Evolutionary conservation across 2,888 invertebrate species (phyloP).

Genomic region (Sphaeridia pumilis): DNA sequence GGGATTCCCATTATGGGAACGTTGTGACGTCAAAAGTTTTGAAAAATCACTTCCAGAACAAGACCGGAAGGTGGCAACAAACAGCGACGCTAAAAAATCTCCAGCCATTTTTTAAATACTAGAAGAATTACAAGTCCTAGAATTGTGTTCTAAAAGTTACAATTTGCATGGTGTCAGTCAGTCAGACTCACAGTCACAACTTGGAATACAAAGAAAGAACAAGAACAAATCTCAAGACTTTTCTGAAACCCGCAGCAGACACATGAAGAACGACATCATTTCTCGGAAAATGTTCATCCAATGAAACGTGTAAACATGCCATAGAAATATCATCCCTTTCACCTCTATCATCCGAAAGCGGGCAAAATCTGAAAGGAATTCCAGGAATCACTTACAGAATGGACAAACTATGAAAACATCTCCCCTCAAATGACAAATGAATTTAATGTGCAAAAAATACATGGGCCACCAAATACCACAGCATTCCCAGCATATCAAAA

Average conservation of each 20-base stretch:
- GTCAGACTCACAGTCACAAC: no score
- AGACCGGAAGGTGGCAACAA: constrained; percentile 2
- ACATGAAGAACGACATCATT: background rate
- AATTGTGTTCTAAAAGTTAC: no score
- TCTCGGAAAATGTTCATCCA: background rate
- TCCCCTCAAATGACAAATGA: constrained; percentile 19
- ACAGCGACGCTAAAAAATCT: background rate
- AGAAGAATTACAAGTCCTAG: no score
- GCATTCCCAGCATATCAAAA: no score
- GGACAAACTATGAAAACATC: constrained; percentile 19
- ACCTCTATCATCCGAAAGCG: background rate
- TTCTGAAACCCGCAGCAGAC: constrained; percentile 1
- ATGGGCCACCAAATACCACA: constrained; percentile 19
- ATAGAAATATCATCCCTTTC: background rate
- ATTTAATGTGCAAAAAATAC: constrained; percentile 35
- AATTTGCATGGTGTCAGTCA: no score
- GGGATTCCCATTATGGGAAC: no score
- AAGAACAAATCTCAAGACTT: no score
- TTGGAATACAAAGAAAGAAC: background rate
- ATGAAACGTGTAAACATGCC: constrained; percentile 4
- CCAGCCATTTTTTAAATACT: background rate
- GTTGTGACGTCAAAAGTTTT: background rate
- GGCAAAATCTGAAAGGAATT: constrained; percentile 2
- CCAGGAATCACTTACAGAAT: constrained; percentile 6
- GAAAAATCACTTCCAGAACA: background rate